Evolutionary conservation across 2,113 vertebrate species (phyloP).

Genomic region (Lepus timidus): DNA sequence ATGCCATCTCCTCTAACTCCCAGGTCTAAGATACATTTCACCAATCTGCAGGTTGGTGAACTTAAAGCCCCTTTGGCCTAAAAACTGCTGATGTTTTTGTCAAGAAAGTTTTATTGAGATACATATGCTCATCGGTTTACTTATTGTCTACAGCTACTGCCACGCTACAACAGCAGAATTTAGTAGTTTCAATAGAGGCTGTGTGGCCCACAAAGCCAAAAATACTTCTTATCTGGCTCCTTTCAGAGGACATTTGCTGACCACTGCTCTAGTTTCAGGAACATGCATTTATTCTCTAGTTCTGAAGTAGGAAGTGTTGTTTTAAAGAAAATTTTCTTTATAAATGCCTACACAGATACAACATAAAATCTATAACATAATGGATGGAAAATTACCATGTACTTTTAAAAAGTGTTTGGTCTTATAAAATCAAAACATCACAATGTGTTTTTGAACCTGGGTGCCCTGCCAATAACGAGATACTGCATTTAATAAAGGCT

Average conservation of each 20-base stretch:
- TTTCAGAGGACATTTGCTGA: neutral
- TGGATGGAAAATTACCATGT: neutral
- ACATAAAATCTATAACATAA: neutral
- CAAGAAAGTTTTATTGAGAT: slow-evolving; percentile 57
- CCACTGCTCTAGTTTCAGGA: neutral
- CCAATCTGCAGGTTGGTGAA: neutral
- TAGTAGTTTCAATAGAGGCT: neutral
- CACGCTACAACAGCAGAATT: neutral
- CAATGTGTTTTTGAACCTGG: neutral
- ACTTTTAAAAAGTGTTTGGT: neutral
- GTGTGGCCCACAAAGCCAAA: neutral
- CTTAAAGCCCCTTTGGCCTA: neutral
- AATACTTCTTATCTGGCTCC: neutral
- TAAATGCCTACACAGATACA: neutral
- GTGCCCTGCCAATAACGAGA: neutral
- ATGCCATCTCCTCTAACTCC: neutral
- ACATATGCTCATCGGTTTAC: slow-evolving; percentile 7
- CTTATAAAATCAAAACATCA: slow-evolving; percentile 37
- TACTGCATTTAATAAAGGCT: neutral
- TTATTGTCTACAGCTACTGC: slow-evolving; percentile 1
- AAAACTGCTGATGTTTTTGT: neutral
- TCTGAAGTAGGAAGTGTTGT: neutral
- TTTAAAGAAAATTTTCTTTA: neutral
- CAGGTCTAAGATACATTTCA: neutral
- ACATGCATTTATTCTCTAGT: neutral